Conservation (phyloP, 2,797 vertebrate genomes). For the Sebastiscus tertius region DNA sequence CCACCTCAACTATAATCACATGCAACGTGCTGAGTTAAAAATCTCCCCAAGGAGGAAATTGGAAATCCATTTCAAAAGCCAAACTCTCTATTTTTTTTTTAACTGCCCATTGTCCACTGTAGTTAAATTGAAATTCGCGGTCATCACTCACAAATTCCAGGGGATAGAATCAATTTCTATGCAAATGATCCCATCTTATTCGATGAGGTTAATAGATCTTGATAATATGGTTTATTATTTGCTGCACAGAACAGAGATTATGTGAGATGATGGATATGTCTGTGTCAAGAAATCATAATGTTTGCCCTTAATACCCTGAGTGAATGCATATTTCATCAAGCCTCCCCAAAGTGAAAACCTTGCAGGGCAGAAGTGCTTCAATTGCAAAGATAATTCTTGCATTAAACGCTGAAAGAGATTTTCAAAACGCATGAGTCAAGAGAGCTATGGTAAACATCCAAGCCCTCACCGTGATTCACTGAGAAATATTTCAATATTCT, state of each 20-base stretch:
- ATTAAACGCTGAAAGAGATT: constrained; percentile 21
- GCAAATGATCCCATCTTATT: constrained; percentile 81
- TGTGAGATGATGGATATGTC: constrained; percentile 75
- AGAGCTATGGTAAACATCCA: not conserved
- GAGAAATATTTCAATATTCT: not conserved
- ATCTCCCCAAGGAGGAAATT: constrained; percentile 72
- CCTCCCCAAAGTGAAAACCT: constrained; percentile 21
- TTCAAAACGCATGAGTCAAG: not conserved
- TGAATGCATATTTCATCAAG: constrained; percentile 74
- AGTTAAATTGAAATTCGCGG: constrained; percentile 77
- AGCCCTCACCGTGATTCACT: not conserved
- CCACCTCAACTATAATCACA: constrained; percentile 64
- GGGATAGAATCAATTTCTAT: constrained; percentile 86
- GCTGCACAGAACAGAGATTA: constrained; percentile 72
- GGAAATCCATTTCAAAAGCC: constrained; percentile 74
- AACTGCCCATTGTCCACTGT: constrained; percentile 75
- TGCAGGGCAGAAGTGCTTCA: constrained; percentile 15
- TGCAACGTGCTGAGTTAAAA: constrained; percentile 58
- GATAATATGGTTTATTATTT: constrained; percentile 81
- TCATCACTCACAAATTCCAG: constrained; percentile 72
- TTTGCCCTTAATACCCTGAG: constrained; percentile 72
- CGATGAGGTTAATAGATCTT: constrained; percentile 76
- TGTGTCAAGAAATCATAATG: constrained; percentile 75
- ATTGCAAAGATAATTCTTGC: constrained; percentile 32
- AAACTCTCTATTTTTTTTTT: constrained; percentile 58